Evolutionary conservation across 1,140 invertebrate genomes (phyloP).

Genomic region (Sweltsa coloradensis): DNA sequence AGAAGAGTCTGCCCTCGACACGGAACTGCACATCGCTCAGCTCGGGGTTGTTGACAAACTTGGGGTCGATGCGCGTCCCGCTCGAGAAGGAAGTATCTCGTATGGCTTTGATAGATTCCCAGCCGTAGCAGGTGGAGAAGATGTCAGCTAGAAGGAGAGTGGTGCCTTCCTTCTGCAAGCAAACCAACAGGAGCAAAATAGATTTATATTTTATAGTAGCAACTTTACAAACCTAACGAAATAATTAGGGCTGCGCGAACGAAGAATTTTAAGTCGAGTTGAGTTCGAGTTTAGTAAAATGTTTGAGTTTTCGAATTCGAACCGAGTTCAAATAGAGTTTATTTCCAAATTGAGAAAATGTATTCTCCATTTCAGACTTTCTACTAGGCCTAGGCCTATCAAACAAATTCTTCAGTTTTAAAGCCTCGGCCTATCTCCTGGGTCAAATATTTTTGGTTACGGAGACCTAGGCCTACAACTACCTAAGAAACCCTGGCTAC

Average conservation of each 20-base stretch:
- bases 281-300: too few species aligned
- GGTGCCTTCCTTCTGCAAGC: slow-evolving; percentile 70
- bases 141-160: slow-evolving; percentile 77
- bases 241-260: too few species aligned
- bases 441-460: too few species aligned
- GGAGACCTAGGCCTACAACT: too few species aligned
- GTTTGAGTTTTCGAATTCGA: too few species aligned
- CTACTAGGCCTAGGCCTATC: too few species aligned
- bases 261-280: neutral
- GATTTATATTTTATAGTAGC: neutral
- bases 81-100: slow-evolving; percentile 52
- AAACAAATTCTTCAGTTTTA: too few species aligned
- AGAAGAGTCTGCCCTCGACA: slow-evolving; percentile 83
- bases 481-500: too few species aligned
- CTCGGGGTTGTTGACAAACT: slow-evolving; percentile 86
- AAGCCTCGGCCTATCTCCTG: too few species aligned
- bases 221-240: slow-evolving; percentile 8
- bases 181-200: slow-evolving; percentile 12
- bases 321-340: too few species aligned
- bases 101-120: slow-evolving; percentile 69
- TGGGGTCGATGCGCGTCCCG: slow-evolving; percentile 71
- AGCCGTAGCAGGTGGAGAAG: slow-evolving; percentile 77
- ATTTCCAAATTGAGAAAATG: too few species aligned
- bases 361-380: too few species aligned
- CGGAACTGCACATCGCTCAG: slow-evolving; percentile 82